These are phyloP conservation scores for Barypeithes pellucidus DNA, from an alignment of 2,888 invertebrate species.

Conservation along the genomic window DNA sequence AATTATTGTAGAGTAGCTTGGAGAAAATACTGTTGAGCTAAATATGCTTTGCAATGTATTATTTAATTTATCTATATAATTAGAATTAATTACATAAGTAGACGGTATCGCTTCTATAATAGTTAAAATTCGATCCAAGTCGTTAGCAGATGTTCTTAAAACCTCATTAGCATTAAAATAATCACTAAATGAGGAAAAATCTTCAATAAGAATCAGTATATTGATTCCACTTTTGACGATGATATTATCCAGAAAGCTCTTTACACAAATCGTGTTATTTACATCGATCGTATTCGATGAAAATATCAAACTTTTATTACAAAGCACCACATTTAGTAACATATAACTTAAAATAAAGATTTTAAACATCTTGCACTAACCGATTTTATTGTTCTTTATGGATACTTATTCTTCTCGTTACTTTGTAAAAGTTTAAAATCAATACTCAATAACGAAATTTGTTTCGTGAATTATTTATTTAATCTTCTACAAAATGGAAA, in stretches of 20 bases:
- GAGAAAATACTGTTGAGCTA: conserved; percentile 5
- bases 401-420: neutral
- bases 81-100: neutral
- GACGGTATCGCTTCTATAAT: neutral
- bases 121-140: neutral
- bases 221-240: neutral
- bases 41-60: neutral
- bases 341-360: neutral
- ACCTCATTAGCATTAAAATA: neutral
- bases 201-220: neutral
- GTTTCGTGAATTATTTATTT: neutral
- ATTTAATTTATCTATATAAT: conserved; percentile 4
- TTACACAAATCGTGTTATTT: neutral
- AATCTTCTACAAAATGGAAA: too few species aligned
- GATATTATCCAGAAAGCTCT: neutral
- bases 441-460: neutral
- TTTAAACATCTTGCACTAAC: neutral
- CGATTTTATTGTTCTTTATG: neutral
- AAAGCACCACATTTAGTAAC: neutral
- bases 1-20: conserved; percentile 7
- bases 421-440: neutral
- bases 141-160: neutral
- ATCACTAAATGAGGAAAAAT: neutral
- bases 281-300: neutral
- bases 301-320: neutral